phyloP scores from a whole-genome alignment of 2,888 invertebrate species.

The Plebejus argus region DNA sequence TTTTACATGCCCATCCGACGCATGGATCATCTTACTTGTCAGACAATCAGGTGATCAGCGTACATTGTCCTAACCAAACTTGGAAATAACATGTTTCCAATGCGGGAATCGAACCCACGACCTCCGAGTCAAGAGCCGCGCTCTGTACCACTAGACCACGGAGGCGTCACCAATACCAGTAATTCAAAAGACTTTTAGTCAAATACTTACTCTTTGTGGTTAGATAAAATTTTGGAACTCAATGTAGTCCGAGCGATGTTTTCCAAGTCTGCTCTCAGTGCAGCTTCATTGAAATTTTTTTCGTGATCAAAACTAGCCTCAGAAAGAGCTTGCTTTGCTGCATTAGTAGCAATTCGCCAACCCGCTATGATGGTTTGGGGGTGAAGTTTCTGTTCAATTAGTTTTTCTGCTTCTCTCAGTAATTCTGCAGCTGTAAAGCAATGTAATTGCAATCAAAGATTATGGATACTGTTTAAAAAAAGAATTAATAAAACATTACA shows the following conservation, averaged over 20 bases:
- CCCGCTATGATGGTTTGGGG: conserved; percentile 99
- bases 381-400: conserved; percentile 96
- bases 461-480: neutral
- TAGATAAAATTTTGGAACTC: conserved; percentile 98
- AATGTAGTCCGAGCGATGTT: conserved; percentile 99
- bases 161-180: neutral
- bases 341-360: conserved; percentile 93
- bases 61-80: too few relatives aligned
- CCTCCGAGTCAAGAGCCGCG: too few relatives aligned
- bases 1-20: too few relatives aligned
- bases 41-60: too few relatives aligned
- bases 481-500: neutral
- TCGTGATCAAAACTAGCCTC: conserved; percentile 92
- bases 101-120: too few relatives aligned
- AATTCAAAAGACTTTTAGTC: neutral
- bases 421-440: conserved; percentile 89
- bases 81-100: too few relatives aligned
- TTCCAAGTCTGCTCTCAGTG: conserved; percentile 92
- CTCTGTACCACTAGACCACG: too few relatives aligned
- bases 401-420: conserved; percentile 95
- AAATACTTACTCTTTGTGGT: conserved; percentile 91
- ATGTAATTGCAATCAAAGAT: neutral
- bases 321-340: conserved; percentile 91
- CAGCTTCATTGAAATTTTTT: conserved; percentile 83
- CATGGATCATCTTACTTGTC: too few relatives aligned